Evolutionary conservation across 2,797 vertebrate genomes (phyloP).

Genomic region (Sardinella longiceps): DNA sequence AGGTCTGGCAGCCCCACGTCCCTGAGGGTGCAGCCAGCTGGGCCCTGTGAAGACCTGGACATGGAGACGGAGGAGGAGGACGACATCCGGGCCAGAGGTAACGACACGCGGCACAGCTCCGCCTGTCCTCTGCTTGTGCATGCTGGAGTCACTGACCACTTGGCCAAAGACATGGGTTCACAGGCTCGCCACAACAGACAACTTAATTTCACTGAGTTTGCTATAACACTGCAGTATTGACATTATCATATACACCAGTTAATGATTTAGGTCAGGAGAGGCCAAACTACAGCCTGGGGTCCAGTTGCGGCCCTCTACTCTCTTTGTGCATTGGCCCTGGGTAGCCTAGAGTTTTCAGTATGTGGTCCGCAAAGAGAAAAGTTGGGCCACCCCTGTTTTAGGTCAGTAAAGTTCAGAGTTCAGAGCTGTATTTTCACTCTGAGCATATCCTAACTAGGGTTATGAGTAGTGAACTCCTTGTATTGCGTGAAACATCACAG

Average conservation of each 20-base stretch:
- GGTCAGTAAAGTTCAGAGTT: background rate
- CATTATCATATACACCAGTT: no score
- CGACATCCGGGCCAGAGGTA: conserved; percentile 89
- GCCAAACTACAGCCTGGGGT: no score
- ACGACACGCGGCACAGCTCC: background rate
- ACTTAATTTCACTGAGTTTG: no score
- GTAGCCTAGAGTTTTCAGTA: no score
- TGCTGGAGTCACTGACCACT: background rate
- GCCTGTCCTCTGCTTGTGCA: background rate
- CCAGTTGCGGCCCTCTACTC: no score
- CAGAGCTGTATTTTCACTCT: background rate
- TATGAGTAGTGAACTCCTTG: no score
- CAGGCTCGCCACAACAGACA: background rate
- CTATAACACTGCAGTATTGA: no score
- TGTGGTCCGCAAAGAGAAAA: no score
- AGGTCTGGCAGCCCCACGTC: conserved; percentile 83
- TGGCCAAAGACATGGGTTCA: background rate
- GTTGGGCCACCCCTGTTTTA: no score
- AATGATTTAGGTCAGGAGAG: no score
- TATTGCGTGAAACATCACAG: background rate
- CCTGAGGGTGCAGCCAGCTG: conserved; percentile 84
- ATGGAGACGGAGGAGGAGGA: conserved; percentile 94
- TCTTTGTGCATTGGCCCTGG: no score
- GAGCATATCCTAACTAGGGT: background rate
- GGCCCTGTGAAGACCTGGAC: conserved; percentile 89